Conservation (phyloP, 2,113 vertebrate genomes). For the Calyptomena viridis region DNA sequence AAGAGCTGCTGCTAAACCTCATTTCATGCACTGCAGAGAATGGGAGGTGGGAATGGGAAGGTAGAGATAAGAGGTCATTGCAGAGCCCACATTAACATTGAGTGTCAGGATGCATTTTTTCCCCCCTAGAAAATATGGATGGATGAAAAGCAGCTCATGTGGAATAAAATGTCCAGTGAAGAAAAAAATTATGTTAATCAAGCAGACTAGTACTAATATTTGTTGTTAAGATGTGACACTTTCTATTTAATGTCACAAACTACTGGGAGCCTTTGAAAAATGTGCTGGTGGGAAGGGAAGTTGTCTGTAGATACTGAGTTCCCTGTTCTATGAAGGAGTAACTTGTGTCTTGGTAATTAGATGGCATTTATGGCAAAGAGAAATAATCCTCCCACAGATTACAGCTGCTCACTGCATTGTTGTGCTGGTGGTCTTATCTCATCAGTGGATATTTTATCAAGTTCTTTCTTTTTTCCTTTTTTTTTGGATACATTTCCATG, state of each 20-base stretch:
- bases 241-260: conserved; percentile 4
- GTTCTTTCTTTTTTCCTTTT: background rate
- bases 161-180: conserved; percentile 32
- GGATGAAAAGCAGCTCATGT: conserved; percentile 38
- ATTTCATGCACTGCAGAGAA: conserved; percentile 12
- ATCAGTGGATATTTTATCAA: conserved; percentile 27
- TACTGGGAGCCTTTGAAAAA: background rate
- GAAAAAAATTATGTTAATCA: conserved; percentile 59
- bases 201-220: background rate
- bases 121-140: background rate
- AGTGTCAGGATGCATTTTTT: background rate
- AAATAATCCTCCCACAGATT: conserved; percentile 36
- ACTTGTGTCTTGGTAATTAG: conserved; percentile 2
- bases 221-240: conserved; percentile 44
- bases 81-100: conserved; percentile 21
- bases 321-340: background rate
- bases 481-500: background rate
- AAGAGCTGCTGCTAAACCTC: conserved; percentile 1
- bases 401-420: conserved; percentile 37
- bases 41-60: background rate
- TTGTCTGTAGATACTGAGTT: background rate
- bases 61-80: background rate
- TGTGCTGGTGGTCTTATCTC: conserved; percentile 33
- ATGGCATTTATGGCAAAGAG: conserved; percentile 15
- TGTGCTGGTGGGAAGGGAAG: background rate